A percentile compares a stretch with the other conserved stretches of the same genome.
These are phyloP conservation scores for Propithecus deckenii DNA, from an alignment of 2,797 vertebrate genomes.

Conservation along the genomic window DNA sequence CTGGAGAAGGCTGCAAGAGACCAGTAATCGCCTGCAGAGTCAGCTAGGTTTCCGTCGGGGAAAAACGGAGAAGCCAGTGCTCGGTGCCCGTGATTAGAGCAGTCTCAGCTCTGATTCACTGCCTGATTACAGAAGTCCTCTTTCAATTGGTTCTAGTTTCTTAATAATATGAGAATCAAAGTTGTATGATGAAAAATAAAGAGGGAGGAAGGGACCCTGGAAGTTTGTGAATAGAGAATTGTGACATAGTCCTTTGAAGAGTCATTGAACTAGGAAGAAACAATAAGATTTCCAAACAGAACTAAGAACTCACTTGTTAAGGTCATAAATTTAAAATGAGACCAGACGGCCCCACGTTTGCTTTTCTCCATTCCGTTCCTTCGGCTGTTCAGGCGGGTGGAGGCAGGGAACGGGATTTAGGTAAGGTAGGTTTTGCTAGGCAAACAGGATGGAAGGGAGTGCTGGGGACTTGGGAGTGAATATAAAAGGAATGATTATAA, in stretches of 20 bases:
- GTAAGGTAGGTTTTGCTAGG: background rate
- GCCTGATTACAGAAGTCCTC: background rate
- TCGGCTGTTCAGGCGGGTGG: background rate
- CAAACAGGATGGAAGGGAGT: background rate
- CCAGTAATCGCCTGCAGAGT: background rate
- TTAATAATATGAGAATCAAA: background rate
- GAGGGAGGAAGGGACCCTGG: background rate
- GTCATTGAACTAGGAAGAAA: background rate
- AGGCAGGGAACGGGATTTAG: background rate
- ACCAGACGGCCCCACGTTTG: background rate
- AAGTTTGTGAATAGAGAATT: background rate
- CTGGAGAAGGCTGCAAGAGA: background rate
- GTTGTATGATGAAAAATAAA: background rate
- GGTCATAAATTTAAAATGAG: background rate
- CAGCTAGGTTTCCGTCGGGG: background rate
- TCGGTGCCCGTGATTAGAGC: background rate
- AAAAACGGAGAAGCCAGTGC: background rate
- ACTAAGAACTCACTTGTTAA: background rate
- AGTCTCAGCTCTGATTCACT: background rate
- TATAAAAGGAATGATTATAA: background rate
- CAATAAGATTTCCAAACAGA: background rate
- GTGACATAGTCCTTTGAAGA: background rate
- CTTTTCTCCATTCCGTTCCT: background rate
- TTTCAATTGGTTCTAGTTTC: background rate
- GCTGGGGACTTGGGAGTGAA: background rate